phyloP scores from a whole-genome alignment of 2,113 vertebrate genomes.

The Pristiophorus japonicus region DNA sequence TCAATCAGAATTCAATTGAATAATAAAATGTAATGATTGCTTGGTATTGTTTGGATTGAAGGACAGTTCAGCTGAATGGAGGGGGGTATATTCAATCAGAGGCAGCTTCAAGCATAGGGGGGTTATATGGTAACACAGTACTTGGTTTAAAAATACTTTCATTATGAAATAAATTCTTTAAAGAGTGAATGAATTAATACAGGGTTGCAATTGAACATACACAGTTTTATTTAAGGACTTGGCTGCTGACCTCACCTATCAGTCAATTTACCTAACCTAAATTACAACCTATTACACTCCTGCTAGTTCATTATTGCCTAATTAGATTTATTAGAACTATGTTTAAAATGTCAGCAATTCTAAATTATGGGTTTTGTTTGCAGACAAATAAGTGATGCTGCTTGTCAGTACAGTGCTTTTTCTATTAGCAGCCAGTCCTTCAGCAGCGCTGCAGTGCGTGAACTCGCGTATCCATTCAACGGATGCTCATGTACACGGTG shows the following conservation, averaged over 20 bases:
- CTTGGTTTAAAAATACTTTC: not conserved
- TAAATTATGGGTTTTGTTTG: not conserved
- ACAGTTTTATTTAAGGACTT: not conserved
- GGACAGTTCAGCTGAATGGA: not conserved
- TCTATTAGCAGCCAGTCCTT: not conserved
- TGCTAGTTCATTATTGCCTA: not conserved
- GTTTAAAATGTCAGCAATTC: not conserved
- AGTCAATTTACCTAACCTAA: not conserved
- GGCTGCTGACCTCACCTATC: not conserved
- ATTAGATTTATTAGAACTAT: slow-evolving; percentile 13
- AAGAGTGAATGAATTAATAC: not conserved
- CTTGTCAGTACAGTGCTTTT: not conserved
- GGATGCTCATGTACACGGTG: not conserved
- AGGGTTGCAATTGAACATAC: not conserved
- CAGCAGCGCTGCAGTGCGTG: not conserved
- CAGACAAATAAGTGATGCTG: not conserved
- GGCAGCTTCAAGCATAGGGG: not conserved
- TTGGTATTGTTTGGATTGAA: not conserved
- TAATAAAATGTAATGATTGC: not conserved
- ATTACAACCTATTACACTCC: not conserved
- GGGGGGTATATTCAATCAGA: not conserved
- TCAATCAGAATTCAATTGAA: not conserved
- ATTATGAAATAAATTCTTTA: not conserved
- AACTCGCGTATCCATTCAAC: not conserved
- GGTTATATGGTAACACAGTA: not conserved